Percentiles rank a stretch among this genome's conserved stretches.
These are phyloP conservation scores for Zosterops lateralis DNA, from an alignment of 2,113 vertebrate species.

Conservation along the genomic window DNA sequence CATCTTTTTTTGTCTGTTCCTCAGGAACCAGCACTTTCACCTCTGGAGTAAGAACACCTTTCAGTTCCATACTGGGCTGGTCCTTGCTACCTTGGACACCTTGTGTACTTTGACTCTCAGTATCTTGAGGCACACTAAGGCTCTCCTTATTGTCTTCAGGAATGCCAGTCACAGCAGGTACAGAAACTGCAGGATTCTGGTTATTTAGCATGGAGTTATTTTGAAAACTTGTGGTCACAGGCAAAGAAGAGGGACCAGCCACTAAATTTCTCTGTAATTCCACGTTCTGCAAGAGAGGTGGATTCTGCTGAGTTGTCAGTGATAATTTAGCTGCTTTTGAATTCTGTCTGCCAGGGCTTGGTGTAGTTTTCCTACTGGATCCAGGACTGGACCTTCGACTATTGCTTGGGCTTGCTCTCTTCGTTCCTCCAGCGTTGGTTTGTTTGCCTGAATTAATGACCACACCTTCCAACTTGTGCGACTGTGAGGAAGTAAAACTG, in stretches of 20 bases:
- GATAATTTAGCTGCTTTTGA: slow-evolving; percentile 84
- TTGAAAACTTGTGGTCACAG: slow-evolving; percentile 76
- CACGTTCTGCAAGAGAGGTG: slow-evolving; percentile 79
- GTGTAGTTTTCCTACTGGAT: slow-evolving; percentile 90
- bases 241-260: slow-evolving; percentile 77
- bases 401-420: slow-evolving; percentile 93
- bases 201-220: slow-evolving; percentile 72
- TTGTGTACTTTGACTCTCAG: slow-evolving; percentile 72
- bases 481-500: slow-evolving; percentile 71
- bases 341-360: slow-evolving; percentile 94
- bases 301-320: slow-evolving; percentile 77
- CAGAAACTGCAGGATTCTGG: slow-evolving; percentile 69
- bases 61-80: slow-evolving; percentile 75
- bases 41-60: slow-evolving; percentile 78
- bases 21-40: slow-evolving; percentile 77
- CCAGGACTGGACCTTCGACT: slow-evolving; percentile 93
- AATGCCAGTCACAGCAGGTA: slow-evolving; percentile 67
- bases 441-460: slow-evolving; percentile 88
- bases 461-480: slow-evolving; percentile 78
- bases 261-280: slow-evolving; percentile 83
- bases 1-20: slow-evolving; percentile 76
- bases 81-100: slow-evolving; percentile 77
- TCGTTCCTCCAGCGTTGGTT: slow-evolving; percentile 78
- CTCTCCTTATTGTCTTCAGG: slow-evolving; percentile 81
- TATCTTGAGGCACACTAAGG: slow-evolving; percentile 74